Base-by-base conservation (phyloP, 1,140 invertebrate species). In the Drosophila tropicalis region DNA sequence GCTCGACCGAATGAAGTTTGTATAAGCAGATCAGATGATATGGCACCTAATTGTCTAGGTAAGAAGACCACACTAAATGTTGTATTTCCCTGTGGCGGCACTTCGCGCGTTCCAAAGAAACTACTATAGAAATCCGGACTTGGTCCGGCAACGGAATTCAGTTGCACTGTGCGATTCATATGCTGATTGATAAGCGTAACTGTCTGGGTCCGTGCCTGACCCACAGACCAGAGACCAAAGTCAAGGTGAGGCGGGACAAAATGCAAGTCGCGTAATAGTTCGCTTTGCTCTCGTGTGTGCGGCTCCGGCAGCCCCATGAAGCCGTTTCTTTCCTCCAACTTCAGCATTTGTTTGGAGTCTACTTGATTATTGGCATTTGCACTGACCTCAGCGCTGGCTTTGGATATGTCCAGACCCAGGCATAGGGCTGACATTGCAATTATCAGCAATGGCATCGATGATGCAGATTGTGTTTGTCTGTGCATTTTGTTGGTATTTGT, bases 51-150 rank as follows among this genome's bases (percentile, higher is more conserved):
- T 93, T 97, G 95, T 87, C 98, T 93, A 17, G 98, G 98, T 81
- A 99, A 94, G 93, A 98, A 99, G 65, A 99, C 97, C 80, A 99
- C 97, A 93, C 96, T 98, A 93, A 99, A 99, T 69, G 97, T 96
- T 75, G 98, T 99, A 92, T 99, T 99, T 56, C 96, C 96, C 66
- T 96, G 94, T 55, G 98, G 97, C 86, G 96, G 95, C 91, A 99
- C 95, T 92, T 97, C 96, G 94, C 97, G 97, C 90, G 97, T 95
- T 92, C 97, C 95, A 93, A 98, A 97, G 94, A 98, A 98, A 76
- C 97, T 98, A 92, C 97, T 97, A 93, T 98, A 96, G 94, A 98
- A 98, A 93, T 97, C 96, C 67, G 95, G 94, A 66, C 96, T 97
- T 91, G 95, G 97, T 76, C 97, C 97, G 56, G 96, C 97, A 92